These are phyloP conservation scores for Lamellibrachia satsuma DNA, from an alignment of 2,888 invertebrate genomes.

Conservation along the genomic window DNA sequence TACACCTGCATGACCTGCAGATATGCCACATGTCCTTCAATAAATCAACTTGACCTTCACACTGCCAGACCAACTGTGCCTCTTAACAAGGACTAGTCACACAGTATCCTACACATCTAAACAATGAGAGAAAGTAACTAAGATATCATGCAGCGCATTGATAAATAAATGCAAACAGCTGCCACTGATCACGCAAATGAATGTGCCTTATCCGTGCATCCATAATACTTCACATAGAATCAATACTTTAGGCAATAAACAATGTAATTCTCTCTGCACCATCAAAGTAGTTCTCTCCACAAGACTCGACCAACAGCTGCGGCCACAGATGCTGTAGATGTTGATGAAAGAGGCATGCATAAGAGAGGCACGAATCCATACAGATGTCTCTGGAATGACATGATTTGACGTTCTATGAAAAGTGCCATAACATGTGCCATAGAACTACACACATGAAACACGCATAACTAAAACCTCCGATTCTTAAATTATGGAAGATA, in stretches of 20 bases:
- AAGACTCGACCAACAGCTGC: background rate
- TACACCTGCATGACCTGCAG: background rate
- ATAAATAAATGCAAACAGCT: background rate
- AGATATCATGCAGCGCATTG: background rate
- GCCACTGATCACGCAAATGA: constrained; percentile 8
- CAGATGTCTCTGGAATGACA: background rate
- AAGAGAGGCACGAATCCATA: background rate
- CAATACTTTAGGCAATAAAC: background rate
- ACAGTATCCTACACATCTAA: background rate
- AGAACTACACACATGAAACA: background rate
- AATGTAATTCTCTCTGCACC: background rate
- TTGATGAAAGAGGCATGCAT: background rate
- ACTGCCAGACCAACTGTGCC: background rate
- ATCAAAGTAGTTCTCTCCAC: background rate
- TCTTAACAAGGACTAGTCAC: background rate
- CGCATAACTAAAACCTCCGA: background rate
- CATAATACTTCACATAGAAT: background rate
- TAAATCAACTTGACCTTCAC: background rate
- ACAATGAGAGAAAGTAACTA: background rate
- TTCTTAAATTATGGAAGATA: background rate
- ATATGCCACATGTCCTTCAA: background rate
- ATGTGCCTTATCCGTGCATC: background rate
- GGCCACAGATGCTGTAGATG: background rate
- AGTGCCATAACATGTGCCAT: background rate
- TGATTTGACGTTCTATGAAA: background rate